Evolutionary conservation across 2,113 vertebrate species (phyloP).

Genomic region (Tilapia sparmanii): DNA sequence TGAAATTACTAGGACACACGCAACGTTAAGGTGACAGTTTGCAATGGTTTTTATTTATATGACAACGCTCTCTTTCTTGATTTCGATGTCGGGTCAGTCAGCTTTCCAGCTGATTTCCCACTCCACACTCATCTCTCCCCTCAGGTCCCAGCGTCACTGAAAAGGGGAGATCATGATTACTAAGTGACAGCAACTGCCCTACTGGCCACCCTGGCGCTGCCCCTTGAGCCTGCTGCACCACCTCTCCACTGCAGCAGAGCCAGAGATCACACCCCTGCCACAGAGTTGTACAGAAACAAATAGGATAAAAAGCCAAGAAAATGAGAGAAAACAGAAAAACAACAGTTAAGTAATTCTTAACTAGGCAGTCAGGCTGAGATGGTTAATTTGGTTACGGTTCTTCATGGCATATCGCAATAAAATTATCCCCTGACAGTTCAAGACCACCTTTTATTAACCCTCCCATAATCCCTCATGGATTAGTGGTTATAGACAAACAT

Average conservation of each 20-base stretch:
- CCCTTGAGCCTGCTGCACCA: neutral
- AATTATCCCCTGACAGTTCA: slow-evolving; percentile 70
- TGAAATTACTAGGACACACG: neutral
- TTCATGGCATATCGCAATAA: slow-evolving; percentile 59
- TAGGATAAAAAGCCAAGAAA: neutral
- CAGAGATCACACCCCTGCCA: neutral
- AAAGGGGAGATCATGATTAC: neutral
- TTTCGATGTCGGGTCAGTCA: neutral
- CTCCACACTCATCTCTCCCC: neutral
- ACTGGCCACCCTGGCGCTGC: neutral
- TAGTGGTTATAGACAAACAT: slow-evolving; percentile 53
- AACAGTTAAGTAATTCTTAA: neutral
- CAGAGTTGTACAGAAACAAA: neutral
- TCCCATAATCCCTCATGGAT: slow-evolving; percentile 66
- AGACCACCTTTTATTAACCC: slow-evolving; percentile 60
- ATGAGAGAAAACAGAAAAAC: neutral
- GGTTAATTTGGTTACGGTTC: slow-evolving; percentile 49
- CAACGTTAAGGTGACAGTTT: neutral
- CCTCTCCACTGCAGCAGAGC: neutral
- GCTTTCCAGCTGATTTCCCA: neutral
- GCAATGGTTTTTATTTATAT: neutral
- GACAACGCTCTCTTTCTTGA: neutral
- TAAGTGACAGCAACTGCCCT: neutral
- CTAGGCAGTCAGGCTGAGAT: slow-evolving; percentile 6
- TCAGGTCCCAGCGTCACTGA: neutral